Percentiles rank a stretch among this genome's conserved stretches.
Conservation (phyloP, 2,888 invertebrate species). For the Cerceris ruficornis region DNA sequence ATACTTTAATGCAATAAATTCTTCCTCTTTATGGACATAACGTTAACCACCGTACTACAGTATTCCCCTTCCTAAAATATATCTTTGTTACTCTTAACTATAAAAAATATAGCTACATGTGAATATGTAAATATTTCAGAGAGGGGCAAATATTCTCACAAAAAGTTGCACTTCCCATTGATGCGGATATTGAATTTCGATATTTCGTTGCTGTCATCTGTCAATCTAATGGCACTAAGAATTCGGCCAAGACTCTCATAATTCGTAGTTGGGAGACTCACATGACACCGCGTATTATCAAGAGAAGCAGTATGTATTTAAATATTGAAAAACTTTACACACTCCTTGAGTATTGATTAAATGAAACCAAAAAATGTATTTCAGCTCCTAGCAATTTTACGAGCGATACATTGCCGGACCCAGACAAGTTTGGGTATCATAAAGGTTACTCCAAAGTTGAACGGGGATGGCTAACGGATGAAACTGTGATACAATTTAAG, state of each 20-base stretch:
- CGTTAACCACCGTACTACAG: too few relatives aligned
- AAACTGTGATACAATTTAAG: constrained; percentile 92
- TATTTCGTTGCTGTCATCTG: constrained; percentile 89
- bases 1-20: not conserved
- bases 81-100: not conserved
- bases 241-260: constrained; percentile 82
- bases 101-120: not conserved
- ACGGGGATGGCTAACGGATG: constrained; percentile 92
- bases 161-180: constrained; percentile 86
- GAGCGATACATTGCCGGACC: constrained; percentile 80
- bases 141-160: constrained; percentile 80
- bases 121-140: constrained; percentile 64
- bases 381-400: constrained; percentile 74
- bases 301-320: constrained; percentile 79
- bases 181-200: constrained; percentile 87
- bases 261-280: constrained; percentile 93
- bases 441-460: constrained; percentile 85
- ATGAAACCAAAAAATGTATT: constrained; percentile 29
- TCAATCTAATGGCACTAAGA: constrained; percentile 83
- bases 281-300: constrained; percentile 86
- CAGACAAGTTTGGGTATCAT: constrained; percentile 87
- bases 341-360: constrained; percentile 25
- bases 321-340: constrained; percentile 8
- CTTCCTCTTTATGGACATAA: too few relatives aligned
- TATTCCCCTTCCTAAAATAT: too few relatives aligned